These are phyloP conservation scores for Cyphomyrus discorhynchus DNA, from an alignment of 2,113 vertebrate genomes.

Conservation along the genomic window DNA sequence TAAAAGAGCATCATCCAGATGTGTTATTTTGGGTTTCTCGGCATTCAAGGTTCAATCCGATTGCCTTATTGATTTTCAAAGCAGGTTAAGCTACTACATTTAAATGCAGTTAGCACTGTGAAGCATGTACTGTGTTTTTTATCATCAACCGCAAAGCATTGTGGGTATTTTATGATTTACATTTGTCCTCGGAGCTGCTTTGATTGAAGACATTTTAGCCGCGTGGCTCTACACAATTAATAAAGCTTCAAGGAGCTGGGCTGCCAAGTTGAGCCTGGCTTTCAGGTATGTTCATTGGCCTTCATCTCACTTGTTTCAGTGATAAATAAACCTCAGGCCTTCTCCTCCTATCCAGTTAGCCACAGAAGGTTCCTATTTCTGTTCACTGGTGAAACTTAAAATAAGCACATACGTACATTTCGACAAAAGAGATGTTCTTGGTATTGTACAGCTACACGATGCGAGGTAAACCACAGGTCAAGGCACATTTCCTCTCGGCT, in stretches of 20 bases:
- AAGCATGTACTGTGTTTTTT: background rate
- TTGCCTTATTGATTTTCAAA: background rate
- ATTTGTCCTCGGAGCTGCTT: background rate
- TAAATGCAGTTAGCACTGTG: background rate
- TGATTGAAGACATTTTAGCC: background rate
- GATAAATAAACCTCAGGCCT: constrained; percentile 36
- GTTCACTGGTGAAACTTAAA: constrained; percentile 20
- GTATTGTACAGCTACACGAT: constrained; percentile 18
- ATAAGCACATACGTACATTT: constrained; percentile 21
- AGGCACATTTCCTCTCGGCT: constrained; percentile 33
- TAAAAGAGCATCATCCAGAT: background rate
- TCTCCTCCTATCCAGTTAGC: constrained; percentile 30
- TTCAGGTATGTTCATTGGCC: constrained; percentile 33
- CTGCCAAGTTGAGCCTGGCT: background rate
- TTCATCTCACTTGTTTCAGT: constrained; percentile 39
- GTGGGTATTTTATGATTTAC: background rate
- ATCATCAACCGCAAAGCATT: background rate
- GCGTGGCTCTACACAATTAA: background rate
- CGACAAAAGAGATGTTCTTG: constrained; percentile 37
- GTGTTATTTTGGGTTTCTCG: background rate
- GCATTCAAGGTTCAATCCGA: background rate
- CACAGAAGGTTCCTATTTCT: constrained; percentile 32
- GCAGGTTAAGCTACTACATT: background rate
- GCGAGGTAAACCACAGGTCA: constrained; percentile 39
- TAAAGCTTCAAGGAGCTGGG: background rate